A percentile compares a stretch with the other conserved stretches of the same genome.
phyloP scores from a whole-genome alignment of 1,140 invertebrate genomes.

The Drosophila orena region DNA sequence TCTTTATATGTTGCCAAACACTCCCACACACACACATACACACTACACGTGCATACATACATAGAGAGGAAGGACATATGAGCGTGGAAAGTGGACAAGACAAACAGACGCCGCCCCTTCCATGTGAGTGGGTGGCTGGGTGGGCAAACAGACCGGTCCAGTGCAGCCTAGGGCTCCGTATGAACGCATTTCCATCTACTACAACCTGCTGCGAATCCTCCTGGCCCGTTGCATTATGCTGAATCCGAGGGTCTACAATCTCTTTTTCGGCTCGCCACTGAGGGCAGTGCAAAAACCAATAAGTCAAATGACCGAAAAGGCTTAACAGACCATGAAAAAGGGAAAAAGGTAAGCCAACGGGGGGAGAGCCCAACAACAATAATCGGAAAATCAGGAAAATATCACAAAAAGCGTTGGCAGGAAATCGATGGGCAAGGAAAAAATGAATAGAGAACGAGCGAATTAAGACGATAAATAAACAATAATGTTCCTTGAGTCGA shows the following conservation, averaged over 20 bases:
- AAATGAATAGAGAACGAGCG: constrained; percentile 29
- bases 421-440: constrained; percentile 31
- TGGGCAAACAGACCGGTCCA: constrained; percentile 44
- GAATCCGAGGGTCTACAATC: constrained; percentile 36
- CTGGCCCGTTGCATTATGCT: constrained; percentile 41
- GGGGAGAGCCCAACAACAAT: constrained; percentile 35
- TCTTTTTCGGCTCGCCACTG: constrained; percentile 21
- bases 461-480: constrained; percentile 44
- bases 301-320: constrained; percentile 83
- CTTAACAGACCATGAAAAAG: constrained; percentile 77
- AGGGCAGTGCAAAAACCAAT: constrained; percentile 69
- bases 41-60: too few species aligned
- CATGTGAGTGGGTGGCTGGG: constrained; percentile 44
- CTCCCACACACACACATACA: constrained; percentile 36
- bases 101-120: constrained; percentile 63
- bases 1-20: constrained; percentile 45
- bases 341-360: constrained; percentile 61
- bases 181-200: constrained; percentile 34
- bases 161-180: constrained; percentile 23
- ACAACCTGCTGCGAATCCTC: neutral
- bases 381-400: constrained; percentile 48
- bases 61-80: constrained; percentile 47
- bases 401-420: constrained; percentile 31
- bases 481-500: constrained; percentile 4
- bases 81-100: constrained; percentile 55